Evolutionary conservation across 30 jellyfish, hydroid and myxozoan genomes (phyloP).

Genomic region (Cassiopea andromeda): DNA sequence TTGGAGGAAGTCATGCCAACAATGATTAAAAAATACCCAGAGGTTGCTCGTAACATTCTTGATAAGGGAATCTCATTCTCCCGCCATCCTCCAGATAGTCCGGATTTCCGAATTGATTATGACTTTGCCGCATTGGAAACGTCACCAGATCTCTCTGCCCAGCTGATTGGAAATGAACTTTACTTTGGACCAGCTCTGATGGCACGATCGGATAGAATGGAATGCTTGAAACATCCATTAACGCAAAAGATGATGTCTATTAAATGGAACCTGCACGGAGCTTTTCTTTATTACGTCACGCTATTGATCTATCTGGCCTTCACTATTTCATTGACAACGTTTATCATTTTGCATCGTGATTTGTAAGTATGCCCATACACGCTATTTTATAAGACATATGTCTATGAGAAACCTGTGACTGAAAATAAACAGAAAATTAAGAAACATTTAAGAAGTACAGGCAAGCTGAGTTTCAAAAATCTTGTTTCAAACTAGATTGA

Average conservation of each 20-base stretch:
- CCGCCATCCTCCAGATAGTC: constrained; percentile 12
- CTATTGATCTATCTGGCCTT: constrained; percentile 22
- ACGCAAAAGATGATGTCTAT: constrained; percentile 32
- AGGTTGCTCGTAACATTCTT: constrained; percentile 34
- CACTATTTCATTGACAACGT: constrained; percentile 17
- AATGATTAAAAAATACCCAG: constrained; percentile 47
- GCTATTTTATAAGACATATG: too few species aligned
- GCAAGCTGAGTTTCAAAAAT: too few species aligned
- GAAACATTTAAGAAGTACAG: too few species aligned
- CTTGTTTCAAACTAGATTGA: too few species aligned
- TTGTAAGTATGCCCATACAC: constrained; percentile 19
- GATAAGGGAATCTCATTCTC: constrained; percentile 42
- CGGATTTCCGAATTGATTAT: constrained; percentile 18
- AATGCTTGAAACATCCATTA: constrained; percentile 44
- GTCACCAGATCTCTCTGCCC: constrained; percentile 6
- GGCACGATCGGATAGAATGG: constrained; percentile 19
- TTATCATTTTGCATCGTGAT: constrained; percentile 37
- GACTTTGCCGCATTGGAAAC: constrained; percentile 29
- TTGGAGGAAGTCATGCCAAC: constrained; percentile 28
- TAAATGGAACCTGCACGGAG: constrained; percentile 47
- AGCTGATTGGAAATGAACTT: constrained; percentile 9
- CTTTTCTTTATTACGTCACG: constrained; percentile 9
- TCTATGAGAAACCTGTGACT: too few species aligned
- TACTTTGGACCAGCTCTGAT: constrained; percentile 56
- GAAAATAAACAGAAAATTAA: too few species aligned